Evolutionary conservation across 2,797 vertebrate species (phyloP).

Genomic region (Hoplostethus mediterraneus): DNA sequence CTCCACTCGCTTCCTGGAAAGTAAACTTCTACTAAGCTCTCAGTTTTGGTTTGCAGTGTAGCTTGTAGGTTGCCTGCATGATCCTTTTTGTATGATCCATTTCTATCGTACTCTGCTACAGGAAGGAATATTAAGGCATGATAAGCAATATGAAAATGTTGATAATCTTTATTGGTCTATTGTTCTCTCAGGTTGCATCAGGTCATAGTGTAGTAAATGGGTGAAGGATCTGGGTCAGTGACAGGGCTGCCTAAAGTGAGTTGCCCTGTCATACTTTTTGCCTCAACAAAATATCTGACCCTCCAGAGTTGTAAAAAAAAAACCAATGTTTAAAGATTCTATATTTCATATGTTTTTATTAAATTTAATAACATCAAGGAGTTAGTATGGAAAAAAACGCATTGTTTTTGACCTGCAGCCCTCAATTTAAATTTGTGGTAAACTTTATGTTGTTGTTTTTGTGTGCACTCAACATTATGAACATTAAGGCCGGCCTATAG

Average conservation of each 20-base stretch:
- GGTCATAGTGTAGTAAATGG: too few relatives aligned
- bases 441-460: neutral
- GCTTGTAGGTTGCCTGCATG: neutral
- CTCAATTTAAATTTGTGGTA: neutral
- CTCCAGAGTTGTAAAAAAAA: too few relatives aligned
- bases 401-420: neutral
- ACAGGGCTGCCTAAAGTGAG: neutral
- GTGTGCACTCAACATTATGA: constrained; percentile 1
- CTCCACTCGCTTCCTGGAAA: constrained; percentile 19
- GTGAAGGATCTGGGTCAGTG: neutral
- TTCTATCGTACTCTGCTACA: neutral
- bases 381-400: too few relatives aligned
- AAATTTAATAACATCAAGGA: too few relatives aligned
- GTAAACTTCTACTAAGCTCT: constrained; percentile 19
- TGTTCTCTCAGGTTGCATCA: neutral
- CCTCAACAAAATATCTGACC: too few relatives aligned
- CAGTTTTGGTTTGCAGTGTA: constrained; percentile 24
- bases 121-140: neutral
- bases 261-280: too few relatives aligned
- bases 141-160: neutral
- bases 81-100: constrained; percentile 2
- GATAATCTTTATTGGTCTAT: neutral
- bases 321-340: too few relatives aligned
- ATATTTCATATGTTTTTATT: neutral
- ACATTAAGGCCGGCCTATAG: neutral